Evolutionary conservation across 2,888 invertebrate genomes (phyloP), one percentile per base, ranked within the genome.

Genomic region (Cordylochernes scorpioides): DNA sequence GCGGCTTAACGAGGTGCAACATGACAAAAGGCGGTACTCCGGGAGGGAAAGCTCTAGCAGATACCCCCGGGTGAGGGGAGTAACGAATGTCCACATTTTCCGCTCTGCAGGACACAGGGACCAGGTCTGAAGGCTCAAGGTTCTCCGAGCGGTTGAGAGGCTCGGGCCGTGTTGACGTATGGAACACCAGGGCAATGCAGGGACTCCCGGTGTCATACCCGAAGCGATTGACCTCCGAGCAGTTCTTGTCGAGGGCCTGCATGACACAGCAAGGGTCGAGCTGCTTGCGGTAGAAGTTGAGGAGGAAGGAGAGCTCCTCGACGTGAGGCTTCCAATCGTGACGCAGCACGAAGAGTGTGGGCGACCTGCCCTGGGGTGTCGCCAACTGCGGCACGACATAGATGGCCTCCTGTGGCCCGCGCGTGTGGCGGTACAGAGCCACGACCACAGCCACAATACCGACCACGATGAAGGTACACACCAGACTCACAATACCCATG

Each of bases 231-330:
- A n/a, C n/a, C n/a, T 19, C 21, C 21, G 21, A 19, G n/a, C 21
- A 19, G 21, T 19, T 19, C n/a, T 9, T 9, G n/a, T 2, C n/a
- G 9, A 19, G n/a, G 21, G 9, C 21, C 9, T n/a, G 9, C 21
- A 19, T 9, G n/a, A n/a, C 9, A 19, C 2, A n/a, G 21, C 21
- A 19, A 19, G 9, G n/a, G n/a, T n/a, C n/a, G n/a, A n/a, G n/a
- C n/a, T n/a, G n/a, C n/a, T 36, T 31, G 16, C 25, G 33, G 13
- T 36, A 36, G 7, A 19, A 31, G 10, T 10, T 28, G 13, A 36
- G 8, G n/a, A 36, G 17, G 9, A 25, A 17, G 4, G 26, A 13
- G 3, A 36, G 29, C 5, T 36, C 33, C 2, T 30, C 33, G 3
- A 26, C 33, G 14, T 36, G 29, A 13, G 27, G 25, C 16, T 24